Evolutionary conservation across 1,140 invertebrate genomes (phyloP).

Genomic region (Meloidogyne hapla): DNA sequence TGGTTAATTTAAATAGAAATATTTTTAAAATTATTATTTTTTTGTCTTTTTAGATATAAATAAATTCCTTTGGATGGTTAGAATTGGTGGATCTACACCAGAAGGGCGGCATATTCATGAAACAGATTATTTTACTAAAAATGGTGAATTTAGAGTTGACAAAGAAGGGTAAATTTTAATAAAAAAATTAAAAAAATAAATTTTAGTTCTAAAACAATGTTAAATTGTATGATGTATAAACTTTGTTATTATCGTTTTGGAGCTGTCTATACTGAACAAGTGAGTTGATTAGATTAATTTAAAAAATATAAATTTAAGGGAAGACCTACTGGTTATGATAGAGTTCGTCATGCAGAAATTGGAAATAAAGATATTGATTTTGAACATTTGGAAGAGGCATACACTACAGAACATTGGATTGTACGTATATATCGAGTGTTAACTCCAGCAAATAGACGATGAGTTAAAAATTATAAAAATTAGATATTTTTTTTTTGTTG

Average conservation of each 20-base stretch:
- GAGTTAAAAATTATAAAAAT: not conserved
- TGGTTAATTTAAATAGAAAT: conserved; percentile 65
- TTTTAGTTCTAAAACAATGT: conserved; percentile 76
- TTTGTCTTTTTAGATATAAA: conserved; percentile 76
- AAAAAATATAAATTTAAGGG: conserved; percentile 64
- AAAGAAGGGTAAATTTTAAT: conserved; percentile 72
- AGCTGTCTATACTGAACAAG: conserved; percentile 69
- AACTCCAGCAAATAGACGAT: not conserved
- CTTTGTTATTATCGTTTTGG: conserved; percentile 96
- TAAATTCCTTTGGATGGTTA: conserved; percentile 99
- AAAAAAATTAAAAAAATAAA: conserved; percentile 64
- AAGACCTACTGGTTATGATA: conserved; percentile 84
- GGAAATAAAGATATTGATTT: conserved; percentile 94
- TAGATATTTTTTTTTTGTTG: too few species aligned
- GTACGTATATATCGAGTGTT: conserved; percentile 32
- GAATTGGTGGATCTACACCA: conserved; percentile 99
- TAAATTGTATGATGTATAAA: conserved; percentile 99
- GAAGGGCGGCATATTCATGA: conserved; percentile 74
- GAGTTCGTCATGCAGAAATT: conserved; percentile 89
- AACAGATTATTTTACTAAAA: conserved; percentile 93
- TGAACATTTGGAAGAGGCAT: conserved; percentile 94
- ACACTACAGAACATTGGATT: conserved; percentile 94
- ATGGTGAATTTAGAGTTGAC: conserved; percentile 94
- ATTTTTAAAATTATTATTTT: conserved; percentile 12
- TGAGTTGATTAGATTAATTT: conserved; percentile 68